These are phyloP conservation scores for Tricholauxania praeusta DNA, from an alignment of 2,888 invertebrate species.

Conservation along the genomic window DNA sequence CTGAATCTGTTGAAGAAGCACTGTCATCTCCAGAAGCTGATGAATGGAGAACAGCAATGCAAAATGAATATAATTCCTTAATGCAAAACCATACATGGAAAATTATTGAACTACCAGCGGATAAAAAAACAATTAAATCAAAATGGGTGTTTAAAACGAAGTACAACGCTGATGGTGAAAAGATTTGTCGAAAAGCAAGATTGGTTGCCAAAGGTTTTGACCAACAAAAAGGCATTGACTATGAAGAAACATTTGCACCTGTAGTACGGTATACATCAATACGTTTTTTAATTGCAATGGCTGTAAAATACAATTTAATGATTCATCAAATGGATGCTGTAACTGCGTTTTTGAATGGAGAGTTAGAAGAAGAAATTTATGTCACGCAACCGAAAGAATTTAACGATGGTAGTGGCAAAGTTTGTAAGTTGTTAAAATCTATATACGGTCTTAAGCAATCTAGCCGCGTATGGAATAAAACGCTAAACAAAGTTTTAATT, in stretches of 20 bases:
- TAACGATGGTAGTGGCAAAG: too few species aligned
- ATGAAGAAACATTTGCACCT: too few species aligned
- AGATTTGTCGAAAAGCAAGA: constrained; percentile 37
- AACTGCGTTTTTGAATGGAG: too few species aligned
- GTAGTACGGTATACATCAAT: too few species aligned
- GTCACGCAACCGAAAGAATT: too few species aligned
- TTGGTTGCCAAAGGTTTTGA: constrained; percentile 34
- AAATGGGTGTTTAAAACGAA: constrained; percentile 40
- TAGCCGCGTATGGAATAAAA: constrained; percentile 33
- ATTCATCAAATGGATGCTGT: too few species aligned
- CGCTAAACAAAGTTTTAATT: constrained; percentile 33
- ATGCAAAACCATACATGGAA: constrained; percentile 29
- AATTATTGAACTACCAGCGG: constrained; percentile 25
- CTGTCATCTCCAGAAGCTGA: neutral
- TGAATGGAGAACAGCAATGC: constrained; percentile 31
- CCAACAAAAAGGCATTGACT: constrained; percentile 37
- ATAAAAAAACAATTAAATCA: constrained; percentile 31
- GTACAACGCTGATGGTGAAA: constrained; percentile 25
- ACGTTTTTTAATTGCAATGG: too few species aligned
- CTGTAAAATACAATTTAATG: too few species aligned
- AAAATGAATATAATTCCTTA: constrained; percentile 23
- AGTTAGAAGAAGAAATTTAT: too few species aligned
- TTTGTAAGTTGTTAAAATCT: neutral
- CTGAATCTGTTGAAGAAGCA: constrained; percentile 20
- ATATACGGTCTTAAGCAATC: neutral